These are phyloP conservation scores for Scomber japonicus DNA, from an alignment of 2,113 vertebrate genomes.

Conservation along the genomic window DNA sequence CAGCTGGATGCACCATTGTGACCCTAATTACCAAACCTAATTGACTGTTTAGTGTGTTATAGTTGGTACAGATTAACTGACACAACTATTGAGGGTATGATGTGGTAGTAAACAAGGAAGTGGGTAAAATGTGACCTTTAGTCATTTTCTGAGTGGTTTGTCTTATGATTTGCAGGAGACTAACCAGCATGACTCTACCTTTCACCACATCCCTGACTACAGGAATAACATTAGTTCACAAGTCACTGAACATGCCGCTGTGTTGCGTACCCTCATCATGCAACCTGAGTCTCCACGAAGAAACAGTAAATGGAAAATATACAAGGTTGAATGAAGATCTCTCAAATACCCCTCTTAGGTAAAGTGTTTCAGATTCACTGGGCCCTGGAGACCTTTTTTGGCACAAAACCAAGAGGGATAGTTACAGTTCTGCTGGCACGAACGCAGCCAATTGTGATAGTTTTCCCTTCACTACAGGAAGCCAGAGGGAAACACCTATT, in stretches of 20 bases:
- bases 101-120: too few relatives aligned
- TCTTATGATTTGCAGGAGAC: too few relatives aligned
- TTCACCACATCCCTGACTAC: background rate
- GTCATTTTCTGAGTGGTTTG: background rate
- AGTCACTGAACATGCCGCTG: slow-evolving; percentile 19
- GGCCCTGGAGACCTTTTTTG: slow-evolving; percentile 59
- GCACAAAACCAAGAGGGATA: slow-evolving; percentile 65
- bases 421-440: slow-evolving; percentile 46
- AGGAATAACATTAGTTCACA: background rate
- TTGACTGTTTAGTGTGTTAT: background rate
- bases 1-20: background rate
- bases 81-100: background rate
- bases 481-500: slow-evolving; percentile 73
- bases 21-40: background rate
- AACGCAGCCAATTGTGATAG: slow-evolving; percentile 57
- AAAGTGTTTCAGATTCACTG: slow-evolving; percentile 52
- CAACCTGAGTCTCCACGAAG: slow-evolving; percentile 36
- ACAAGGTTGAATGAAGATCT: slow-evolving; percentile 40
- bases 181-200: background rate
- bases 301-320: slow-evolving; percentile 33
- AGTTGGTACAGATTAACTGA: background rate
- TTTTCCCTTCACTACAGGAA: slow-evolving; percentile 79
- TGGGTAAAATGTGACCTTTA: too few relatives aligned
- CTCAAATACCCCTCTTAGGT: slow-evolving; percentile 22
- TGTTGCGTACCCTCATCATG: background rate